phyloP scores from a whole-genome alignment of 2,888 invertebrate species.

The Macaria notata region DNA sequence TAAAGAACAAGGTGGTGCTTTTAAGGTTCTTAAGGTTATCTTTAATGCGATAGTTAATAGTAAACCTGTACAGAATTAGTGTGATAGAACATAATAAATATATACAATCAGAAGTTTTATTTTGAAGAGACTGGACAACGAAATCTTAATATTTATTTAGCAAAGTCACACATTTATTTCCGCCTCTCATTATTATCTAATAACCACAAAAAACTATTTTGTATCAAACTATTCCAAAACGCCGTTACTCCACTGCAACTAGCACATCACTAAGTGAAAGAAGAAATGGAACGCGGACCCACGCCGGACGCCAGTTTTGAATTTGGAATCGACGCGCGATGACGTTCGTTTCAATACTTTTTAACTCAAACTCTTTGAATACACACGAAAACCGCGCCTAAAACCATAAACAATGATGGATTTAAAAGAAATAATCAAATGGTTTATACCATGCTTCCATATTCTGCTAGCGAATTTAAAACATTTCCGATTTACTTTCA shows the following conservation, averaged over 20 bases:
- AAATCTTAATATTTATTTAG: too few species aligned
- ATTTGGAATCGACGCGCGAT: constrained; percentile 40
- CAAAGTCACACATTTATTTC: too few species aligned
- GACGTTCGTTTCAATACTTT: constrained; percentile 41
- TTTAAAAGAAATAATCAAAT: constrained; percentile 75
- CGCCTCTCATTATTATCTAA: too few species aligned
- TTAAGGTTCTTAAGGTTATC: too few species aligned
- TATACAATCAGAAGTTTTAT: too few species aligned
- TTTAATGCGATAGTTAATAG: too few species aligned
- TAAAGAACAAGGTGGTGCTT: too few species aligned
- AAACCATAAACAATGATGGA: constrained; percentile 57
- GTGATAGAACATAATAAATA: too few species aligned
- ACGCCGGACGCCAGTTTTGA: constrained; percentile 25
- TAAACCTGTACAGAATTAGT: too few species aligned
- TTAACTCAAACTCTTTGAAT: constrained; percentile 14
- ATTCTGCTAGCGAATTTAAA: constrained; percentile 47
- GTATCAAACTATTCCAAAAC: too few species aligned
- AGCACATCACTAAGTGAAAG: constrained; percentile 53
- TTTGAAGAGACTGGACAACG: too few species aligned
- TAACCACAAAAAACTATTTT: too few species aligned
- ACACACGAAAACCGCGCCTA: constrained; percentile 24
- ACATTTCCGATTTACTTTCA: constrained; percentile 27
- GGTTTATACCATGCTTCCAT: constrained; percentile 76
- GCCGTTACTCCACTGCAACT: neutral
- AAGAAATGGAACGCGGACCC: constrained; percentile 55